Base-by-base conservation (phyloP, 1,140 invertebrate species). In the Hycleus cichorii region DNA sequence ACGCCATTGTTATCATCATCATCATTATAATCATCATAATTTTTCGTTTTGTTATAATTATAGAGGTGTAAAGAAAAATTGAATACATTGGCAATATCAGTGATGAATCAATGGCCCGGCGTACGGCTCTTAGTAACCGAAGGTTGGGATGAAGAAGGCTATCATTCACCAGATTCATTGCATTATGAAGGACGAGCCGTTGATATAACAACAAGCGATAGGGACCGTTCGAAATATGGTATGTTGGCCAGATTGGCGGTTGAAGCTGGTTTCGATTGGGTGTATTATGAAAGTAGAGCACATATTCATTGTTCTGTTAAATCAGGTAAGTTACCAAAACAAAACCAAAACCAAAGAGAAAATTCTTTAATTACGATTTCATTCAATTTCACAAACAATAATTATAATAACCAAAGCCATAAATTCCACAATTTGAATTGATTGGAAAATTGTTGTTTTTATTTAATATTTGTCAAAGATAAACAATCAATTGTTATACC, bases 241-340 rank as follows among this genome's bases (percentile, higher is more conserved):
- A 94, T 97, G 90, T 77, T 98, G 59, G 95, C 95, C 0, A 78
- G 95, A 39, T 81, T 98, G n/a, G 95, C 95, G 0, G 90, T 96
- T 24, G 91, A 97, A 75, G 93, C 95, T 8, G 95, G 95, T 64
- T 98, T 98, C 82, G 94, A 97, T 80, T 98, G 94, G 95, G 95
- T 98, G 18, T 95, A 92, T 76, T 98, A 97, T 74, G 93, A 97
- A 75, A 90, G 89, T 69, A 82, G 92, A 58, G 86, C 89, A 10
- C 92, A 97, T 72, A 95, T 98, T 69, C 95, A 98, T 76, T 96
- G 93, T 75, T 97, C 94, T 32, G 94, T 97, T 47, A 96, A 95
- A 79, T 95, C 94, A 84, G 95, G 95, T 98, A 81, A 83, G 79
- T 18, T 18, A 18, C 1, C 18, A 18, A 18, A 18, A 18, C 1